phyloP scores from a whole-genome alignment of 2,888 invertebrate genomes.

The Lasius platythorax region DNA sequence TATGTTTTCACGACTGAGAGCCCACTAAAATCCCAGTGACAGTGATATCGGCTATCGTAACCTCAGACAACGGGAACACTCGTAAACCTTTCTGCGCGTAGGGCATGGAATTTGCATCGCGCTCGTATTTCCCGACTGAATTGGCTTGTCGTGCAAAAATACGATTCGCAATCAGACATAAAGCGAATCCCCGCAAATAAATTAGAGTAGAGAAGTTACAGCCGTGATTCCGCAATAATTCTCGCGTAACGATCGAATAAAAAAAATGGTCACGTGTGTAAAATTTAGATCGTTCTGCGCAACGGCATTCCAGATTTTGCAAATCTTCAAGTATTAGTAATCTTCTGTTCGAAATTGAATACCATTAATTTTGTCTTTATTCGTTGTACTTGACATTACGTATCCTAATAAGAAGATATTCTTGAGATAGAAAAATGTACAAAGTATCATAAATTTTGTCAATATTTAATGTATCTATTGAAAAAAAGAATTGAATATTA shows the following conservation, averaged over 20 bases:
- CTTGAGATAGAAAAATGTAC: neutral
- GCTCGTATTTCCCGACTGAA: conserved; percentile 37
- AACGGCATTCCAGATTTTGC: neutral
- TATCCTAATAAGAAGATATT: neutral
- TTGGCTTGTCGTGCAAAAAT: conserved; percentile 31
- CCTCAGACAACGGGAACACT: conserved; percentile 51
- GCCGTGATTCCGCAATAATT: conserved; percentile 11
- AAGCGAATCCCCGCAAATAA: conserved; percentile 23
- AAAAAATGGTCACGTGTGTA: neutral
- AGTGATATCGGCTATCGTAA: conserved; percentile 49
- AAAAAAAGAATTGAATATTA: neutral
- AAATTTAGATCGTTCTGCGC: neutral
- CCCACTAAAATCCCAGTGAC: conserved; percentile 40
- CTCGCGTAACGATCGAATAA: neutral
- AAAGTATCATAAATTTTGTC: neutral
- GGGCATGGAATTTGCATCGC: conserved; percentile 29
- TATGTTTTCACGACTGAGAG: conserved; percentile 49
- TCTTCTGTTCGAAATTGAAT: neutral
- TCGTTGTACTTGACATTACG: neutral
- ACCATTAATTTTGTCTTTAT: neutral
- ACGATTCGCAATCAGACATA: conserved; percentile 28
- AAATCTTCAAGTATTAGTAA: neutral
- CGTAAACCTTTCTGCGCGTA: conserved; percentile 51
- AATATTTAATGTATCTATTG: neutral
- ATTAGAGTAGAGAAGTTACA: conserved; percentile 32